Conservation (phyloP, 2,113 vertebrate genomes). For the Camarhynchus parvulus region DNA sequence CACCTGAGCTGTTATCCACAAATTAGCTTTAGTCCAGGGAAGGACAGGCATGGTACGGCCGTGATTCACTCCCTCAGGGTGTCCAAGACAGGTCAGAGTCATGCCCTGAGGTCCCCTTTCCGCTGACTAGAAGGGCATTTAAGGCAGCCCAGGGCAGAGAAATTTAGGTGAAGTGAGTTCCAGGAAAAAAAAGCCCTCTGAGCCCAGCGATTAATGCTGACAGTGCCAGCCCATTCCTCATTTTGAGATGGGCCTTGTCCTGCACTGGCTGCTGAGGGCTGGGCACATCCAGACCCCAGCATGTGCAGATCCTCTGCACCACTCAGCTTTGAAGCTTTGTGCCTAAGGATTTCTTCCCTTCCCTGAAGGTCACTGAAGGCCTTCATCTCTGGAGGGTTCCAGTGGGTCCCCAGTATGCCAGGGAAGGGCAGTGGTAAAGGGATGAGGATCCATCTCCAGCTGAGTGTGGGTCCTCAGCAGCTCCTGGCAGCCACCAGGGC, state of each 20-base stretch:
- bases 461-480: accelerated
- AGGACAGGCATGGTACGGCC: not conserved
- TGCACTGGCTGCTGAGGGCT: not conserved
- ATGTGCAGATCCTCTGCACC: not conserved
- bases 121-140: not conserved
- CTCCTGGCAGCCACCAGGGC: accelerated
- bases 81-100: not conserved
- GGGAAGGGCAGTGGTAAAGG: not conserved
- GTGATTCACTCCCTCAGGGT: not conserved
- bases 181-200: not conserved
- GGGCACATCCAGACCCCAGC: not conserved
- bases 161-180: not conserved
- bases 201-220: not conserved
- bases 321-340: not conserved
- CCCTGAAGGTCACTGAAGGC: not conserved
- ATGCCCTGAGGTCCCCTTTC: not conserved
- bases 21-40: not conserved
- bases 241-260: accelerated
- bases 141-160: not conserved
- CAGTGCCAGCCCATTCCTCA: not conserved
- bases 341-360: not conserved
- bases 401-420: not conserved
- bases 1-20: not conserved
- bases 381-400: not conserved
- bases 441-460: not conserved